Evolutionary conservation across 2,113 vertebrate genomes (phyloP), one percentile per base, ranked within the genome.

Genomic region (Neodon shergylaensis): DNA sequence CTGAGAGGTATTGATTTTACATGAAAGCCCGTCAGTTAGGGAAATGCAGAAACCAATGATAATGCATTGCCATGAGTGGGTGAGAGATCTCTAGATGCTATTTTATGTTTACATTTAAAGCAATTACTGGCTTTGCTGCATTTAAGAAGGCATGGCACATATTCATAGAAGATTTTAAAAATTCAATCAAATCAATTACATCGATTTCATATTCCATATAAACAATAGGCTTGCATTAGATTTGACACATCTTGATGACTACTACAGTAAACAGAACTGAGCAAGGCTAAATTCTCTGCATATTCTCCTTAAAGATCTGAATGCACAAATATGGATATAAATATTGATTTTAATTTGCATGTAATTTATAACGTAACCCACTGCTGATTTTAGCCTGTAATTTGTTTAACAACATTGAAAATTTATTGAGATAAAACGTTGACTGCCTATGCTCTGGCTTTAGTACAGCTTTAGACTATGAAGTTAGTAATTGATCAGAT

Each of bases 91-190:
- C 97, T 88, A 98, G 97, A 98, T 97, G 97, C 96, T 98, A 98
- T 98, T 98, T 84, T 98, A 98, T 97, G 98, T 98, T 98, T 98
- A 98, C 94, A 98, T 98, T 98, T 98, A 98, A 98, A 96, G 96
- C 98, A 98, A 98, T 98, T 98, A 98, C 97, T 98, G 95, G 91
- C 89, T 97, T 98, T 98, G 97, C 97, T 98, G 96, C 96, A 97
- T 98, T 98, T 97, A 87, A 98, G 98, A 98, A 98, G 95, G 95
- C 95, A 94, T 66, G 88, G 93, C 79, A 97, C 98, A 97, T 98
- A 98, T 98, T 98, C 96, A 98, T 97, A 96, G 96, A 98, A 98
- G 96, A 93, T 97, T 98, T 98, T 79, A 97, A 19, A 65, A 89
- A 98, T 98, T 98, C 97, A 98, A 98, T 98, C 97, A 98, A 95